Conservation (phyloP, 2,888 invertebrate species). For the Orgyia antiqua region DNA sequence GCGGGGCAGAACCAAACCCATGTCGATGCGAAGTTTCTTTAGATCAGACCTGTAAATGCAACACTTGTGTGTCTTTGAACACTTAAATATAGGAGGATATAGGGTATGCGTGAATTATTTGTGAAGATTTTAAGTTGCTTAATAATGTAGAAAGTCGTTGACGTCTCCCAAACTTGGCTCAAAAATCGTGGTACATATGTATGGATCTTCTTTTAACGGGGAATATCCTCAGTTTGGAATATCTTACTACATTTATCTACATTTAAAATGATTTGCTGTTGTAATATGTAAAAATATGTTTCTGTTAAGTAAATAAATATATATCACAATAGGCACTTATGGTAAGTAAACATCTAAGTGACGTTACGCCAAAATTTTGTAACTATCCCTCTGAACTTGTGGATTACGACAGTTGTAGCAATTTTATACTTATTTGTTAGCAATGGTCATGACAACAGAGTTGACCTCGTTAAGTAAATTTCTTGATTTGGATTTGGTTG, state of each 20-base stretch:
- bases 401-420: conserved; percentile 17
- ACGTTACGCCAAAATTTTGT: conserved; percentile 12
- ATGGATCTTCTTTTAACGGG: too few relatives aligned
- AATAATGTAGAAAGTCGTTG: too few relatives aligned
- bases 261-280: too few relatives aligned
- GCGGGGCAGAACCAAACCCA: conserved; percentile 81
- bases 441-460: conserved; percentile 9
- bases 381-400: conserved; percentile 12
- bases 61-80: conserved; percentile 1
- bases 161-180: too few relatives aligned
- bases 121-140: too few relatives aligned
- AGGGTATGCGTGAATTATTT: conserved; percentile 1
- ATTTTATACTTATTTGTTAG: conserved; percentile 16
- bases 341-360: neutral
- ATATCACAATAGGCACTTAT: neutral
- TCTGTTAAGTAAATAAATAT: too few relatives aligned
- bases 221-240: too few relatives aligned
- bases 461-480: conserved; percentile 17
- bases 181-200: too few relatives aligned
- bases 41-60: conserved; percentile 72
- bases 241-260: too few relatives aligned
- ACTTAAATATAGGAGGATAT: conserved; percentile 4
- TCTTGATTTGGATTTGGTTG: too few relatives aligned
- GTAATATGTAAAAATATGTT: too few relatives aligned
- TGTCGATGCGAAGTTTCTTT: conserved; percentile 79